phyloP scores from a whole-genome alignment of 2,888 invertebrate genomes.

The Uropetala carovei region DNA sequence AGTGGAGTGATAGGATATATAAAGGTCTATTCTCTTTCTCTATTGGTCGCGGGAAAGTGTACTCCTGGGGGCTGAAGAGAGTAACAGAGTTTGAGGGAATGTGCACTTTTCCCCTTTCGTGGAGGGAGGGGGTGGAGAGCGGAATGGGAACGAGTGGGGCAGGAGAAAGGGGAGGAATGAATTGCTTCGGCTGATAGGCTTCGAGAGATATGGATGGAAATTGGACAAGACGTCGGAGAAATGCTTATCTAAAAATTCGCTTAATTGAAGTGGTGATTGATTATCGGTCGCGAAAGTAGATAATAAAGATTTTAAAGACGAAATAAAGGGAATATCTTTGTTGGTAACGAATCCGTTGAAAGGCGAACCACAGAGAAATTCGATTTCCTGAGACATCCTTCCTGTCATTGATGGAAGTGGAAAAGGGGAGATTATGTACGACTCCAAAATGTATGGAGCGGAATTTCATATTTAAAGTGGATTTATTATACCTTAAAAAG shows the following conservation, averaged over 20 bases:
- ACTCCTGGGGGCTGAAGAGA: background rate
- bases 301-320: background rate
- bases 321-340: background rate
- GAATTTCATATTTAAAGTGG: too few species aligned
- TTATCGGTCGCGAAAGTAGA: conserved; percentile 8
- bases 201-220: conserved; percentile 47
- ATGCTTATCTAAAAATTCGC: conserved; percentile 25
- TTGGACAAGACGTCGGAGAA: conserved; percentile 58
- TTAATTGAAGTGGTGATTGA: conserved; percentile 38
- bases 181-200: conserved; percentile 46
- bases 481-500: too few species aligned
- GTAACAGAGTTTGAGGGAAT: background rate
- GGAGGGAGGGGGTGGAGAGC: background rate
- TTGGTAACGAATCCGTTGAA: background rate
- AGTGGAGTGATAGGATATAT: background rate
- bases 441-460: too few species aligned
- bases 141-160: background rate
- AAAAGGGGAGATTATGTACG: too few species aligned
- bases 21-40: background rate
- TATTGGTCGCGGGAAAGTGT: background rate
- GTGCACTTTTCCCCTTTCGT: background rate
- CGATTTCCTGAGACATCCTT: too few species aligned
- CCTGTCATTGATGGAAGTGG: too few species aligned
- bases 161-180: conserved; percentile 12
- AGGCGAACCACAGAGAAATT: too few species aligned